Conservation (phyloP, 1,140 invertebrate species). For the Hestina assimilis region DNA sequence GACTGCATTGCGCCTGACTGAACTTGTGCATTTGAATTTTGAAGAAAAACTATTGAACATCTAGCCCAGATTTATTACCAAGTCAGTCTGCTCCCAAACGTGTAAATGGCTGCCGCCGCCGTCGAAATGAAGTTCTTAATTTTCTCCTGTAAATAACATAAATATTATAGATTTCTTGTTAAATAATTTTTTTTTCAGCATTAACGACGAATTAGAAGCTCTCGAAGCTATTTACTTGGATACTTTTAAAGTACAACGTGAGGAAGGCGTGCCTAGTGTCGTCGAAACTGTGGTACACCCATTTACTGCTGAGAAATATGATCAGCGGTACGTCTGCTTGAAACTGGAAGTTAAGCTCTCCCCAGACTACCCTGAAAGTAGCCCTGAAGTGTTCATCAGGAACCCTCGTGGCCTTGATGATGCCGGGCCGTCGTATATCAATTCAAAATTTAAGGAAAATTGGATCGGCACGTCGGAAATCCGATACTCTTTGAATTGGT, state of each 20-base stretch:
- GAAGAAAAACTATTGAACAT: constrained; percentile 37
- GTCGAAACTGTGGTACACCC: constrained; percentile 90
- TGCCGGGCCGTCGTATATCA: constrained; percentile 82
- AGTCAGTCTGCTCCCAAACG: constrained; percentile 31
- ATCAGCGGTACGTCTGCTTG: constrained; percentile 91
- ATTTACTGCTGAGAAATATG: constrained; percentile 88
- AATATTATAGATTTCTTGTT: constrained; percentile 13
- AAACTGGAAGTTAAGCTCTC: constrained; percentile 86
- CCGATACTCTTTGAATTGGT: constrained; percentile 93
- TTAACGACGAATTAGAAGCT: constrained; percentile 89
- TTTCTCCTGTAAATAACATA: constrained; percentile 8
- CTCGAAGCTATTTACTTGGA: constrained; percentile 89
- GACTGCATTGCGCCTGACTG: constrained; percentile 74
- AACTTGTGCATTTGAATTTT: constrained; percentile 66
- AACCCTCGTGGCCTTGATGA: constrained; percentile 92
- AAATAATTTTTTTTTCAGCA: constrained; percentile 76
- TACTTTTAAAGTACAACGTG: constrained; percentile 80
- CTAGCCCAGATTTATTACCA: constrained; percentile 43
- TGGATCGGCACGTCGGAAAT: constrained; percentile 85
- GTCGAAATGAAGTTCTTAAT: constrained; percentile 65
- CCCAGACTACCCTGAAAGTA: constrained; percentile 85
- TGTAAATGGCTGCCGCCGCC: constrained; percentile 49
- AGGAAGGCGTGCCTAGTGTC: constrained; percentile 81
- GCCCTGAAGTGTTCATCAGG: constrained; percentile 82
- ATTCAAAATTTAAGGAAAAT: constrained; percentile 83